Base-by-base conservation (phyloP, 2,113 vertebrate species). In the Dicerorhinus sumatrensis region DNA sequence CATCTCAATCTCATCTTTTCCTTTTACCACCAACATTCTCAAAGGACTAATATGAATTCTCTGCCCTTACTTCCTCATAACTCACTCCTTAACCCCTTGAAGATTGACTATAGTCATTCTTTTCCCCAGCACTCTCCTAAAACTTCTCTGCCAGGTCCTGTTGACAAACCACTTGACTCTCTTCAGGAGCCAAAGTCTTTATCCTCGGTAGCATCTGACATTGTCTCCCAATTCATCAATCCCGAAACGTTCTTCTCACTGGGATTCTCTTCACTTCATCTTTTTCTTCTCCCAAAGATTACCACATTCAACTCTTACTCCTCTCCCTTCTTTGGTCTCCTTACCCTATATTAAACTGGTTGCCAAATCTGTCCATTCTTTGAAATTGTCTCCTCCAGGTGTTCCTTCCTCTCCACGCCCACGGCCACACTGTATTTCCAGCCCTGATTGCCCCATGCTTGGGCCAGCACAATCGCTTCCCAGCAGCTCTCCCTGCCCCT, bases 361-460 rank as follows among this genome's bases (percentile, higher is more conserved):
- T 95, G 56, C 33, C 96, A 96, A 85, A 89, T 80, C n/a, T 3
- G 3, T 27, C 73, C 20, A 3, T 63, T 80, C 48, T 96, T 65
- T 88, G 89, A 83, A 81, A 91, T 11, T 11, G 25, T 77, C 36
- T 89, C 69, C 93, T 89, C 63, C 56, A 7, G 6, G 3, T 69
- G 14, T 92, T 69, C 75, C 29, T 60, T 88, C 60, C 81, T 72
- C 42, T 10, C 87, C 11, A 23, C 17, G 7, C 42, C 17, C 9
- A 3, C 10, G 33, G 46, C 70, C 56, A 56, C 72, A 48, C 39
- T 25, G 13, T 9, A 29, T 17, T 62, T 95, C 85, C 33, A 31
- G 6, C 36, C 29, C 76, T 21, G 73, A 86, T 63, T 72, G n/a
- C 48, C 3, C 72, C 54, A 60, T 0, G 18, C 23, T 39, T 42